phyloP scores from a whole-genome alignment of 2,888 invertebrate species.

The Drosophila ezoana region DNA sequence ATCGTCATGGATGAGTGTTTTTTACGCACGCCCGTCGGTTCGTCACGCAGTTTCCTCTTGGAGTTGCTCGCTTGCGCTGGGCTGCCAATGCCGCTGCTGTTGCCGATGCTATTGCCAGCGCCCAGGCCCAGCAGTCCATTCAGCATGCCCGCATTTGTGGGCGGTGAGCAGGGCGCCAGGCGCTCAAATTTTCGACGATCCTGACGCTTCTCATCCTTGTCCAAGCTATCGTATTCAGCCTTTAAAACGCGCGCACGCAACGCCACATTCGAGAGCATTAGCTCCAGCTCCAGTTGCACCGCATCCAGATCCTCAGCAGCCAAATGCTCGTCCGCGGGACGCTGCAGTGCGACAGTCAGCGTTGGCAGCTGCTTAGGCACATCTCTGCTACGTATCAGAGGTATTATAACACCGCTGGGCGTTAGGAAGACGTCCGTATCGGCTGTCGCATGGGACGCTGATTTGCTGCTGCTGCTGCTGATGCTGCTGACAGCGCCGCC shows the following conservation, averaged over 20 bases:
- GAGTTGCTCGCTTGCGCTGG: slow-evolving; percentile 53
- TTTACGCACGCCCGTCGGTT: slow-evolving; percentile 81
- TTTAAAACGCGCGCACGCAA: slow-evolving; percentile 92
- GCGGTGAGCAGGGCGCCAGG: slow-evolving; percentile 70
- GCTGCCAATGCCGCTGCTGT: slow-evolving; percentile 39
- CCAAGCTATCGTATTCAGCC: slow-evolving; percentile 90
- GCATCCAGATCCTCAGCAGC: slow-evolving; percentile 95
- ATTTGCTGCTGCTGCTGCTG: slow-evolving; percentile 33
- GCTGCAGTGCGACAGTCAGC: slow-evolving; percentile 88
- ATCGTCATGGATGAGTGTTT: slow-evolving; percentile 87
- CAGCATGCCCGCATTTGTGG: slow-evolving; percentile 40
- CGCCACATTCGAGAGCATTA: slow-evolving; percentile 92
- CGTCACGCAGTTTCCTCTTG: slow-evolving; percentile 83
- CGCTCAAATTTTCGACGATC: slow-evolving; percentile 85
- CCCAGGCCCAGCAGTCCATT: slow-evolving; percentile 48
- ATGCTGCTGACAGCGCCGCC: slow-evolving; percentile 4
- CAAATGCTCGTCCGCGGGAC: slow-evolving; percentile 90
- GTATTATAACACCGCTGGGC: slow-evolving; percentile 84
- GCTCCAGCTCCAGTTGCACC: slow-evolving; percentile 94
- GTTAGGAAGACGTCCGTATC: slow-evolving; percentile 52
- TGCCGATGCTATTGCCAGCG: slow-evolving; percentile 10
- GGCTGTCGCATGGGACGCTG: slow-evolving; percentile 13
- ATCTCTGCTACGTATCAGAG: slow-evolving; percentile 89
- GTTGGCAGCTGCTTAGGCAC: slow-evolving; percentile 89
- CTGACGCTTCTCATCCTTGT: slow-evolving; percentile 86